phyloP scores from a whole-genome alignment of 2,888 invertebrate genomes.

The Apomyelois bistriatella region DNA sequence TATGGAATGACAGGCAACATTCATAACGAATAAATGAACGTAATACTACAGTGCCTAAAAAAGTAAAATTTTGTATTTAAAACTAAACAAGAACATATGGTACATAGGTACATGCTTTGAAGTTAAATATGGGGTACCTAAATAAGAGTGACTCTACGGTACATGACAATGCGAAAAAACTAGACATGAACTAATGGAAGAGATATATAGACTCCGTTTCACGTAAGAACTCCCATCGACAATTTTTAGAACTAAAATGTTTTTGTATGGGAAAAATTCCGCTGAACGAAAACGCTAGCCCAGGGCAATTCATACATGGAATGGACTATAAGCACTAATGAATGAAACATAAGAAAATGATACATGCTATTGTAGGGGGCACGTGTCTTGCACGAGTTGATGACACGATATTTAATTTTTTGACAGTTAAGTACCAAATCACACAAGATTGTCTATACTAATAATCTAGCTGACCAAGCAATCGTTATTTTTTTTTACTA shows the following conservation, averaged over 20 bases:
- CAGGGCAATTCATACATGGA: too few species aligned
- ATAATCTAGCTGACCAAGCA: too few species aligned
- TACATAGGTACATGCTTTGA: slow-evolving; percentile 24
- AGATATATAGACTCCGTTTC: too few species aligned
- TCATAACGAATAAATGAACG: too few species aligned
- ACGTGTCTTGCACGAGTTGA: slow-evolving; percentile 23
- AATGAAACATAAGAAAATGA: slow-evolving; percentile 18
- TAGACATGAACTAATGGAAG: slow-evolving; percentile 26
- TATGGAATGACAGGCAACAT: too few species aligned
- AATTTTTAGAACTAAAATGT: too few species aligned
- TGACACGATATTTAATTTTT: slow-evolving; percentile 11
- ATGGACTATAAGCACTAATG: slow-evolving; percentile 33
- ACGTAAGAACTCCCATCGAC: too few species aligned
- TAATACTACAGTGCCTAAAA: background rate
- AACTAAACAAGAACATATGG: slow-evolving; percentile 14
- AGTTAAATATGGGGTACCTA: slow-evolving; percentile 16
- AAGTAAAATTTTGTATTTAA: background rate
- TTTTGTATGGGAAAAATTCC: too few species aligned
- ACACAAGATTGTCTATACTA: background rate
- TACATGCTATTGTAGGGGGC: slow-evolving; percentile 38
- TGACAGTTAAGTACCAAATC: background rate
- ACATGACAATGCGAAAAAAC: slow-evolving; percentile 21
- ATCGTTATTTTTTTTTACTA: too few species aligned
- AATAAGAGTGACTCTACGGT: slow-evolving; percentile 20
- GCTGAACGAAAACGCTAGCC: too few species aligned